These are phyloP conservation scores for Parauchenoglanis punctatus DNA, from an alignment of 2,797 vertebrate species.

Conservation along the genomic window DNA sequence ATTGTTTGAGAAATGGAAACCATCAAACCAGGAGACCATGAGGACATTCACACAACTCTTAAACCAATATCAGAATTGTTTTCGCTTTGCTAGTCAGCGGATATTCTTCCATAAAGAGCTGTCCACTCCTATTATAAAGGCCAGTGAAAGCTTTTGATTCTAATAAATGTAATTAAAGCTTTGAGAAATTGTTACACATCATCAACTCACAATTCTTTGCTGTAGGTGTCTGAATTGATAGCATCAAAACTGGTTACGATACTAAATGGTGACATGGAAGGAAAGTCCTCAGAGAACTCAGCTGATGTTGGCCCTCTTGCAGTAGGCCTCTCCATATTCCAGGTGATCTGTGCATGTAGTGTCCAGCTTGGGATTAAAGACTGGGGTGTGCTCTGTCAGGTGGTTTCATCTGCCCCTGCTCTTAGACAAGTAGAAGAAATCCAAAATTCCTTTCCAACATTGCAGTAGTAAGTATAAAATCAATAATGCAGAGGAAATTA, in stretches of 20 bases:
- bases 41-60: constrained; percentile 47
- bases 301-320: constrained; percentile 48
- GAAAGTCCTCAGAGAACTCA: neutral
- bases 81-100: rapidly evolving
- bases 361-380: constrained; percentile 58
- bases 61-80: rapidly evolving
- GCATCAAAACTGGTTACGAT: constrained; percentile 56
- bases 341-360: rapidly evolving
- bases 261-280: constrained; percentile 50
- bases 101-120: rapidly evolving
- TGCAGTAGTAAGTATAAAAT: constrained; percentile 57
- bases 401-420: constrained; percentile 56
- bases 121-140: neutral
- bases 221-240: constrained; percentile 64
- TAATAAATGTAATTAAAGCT: neutral
- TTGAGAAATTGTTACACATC: neutral
- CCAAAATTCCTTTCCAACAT: rapidly evolving
- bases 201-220: neutral
- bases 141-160: constrained; percentile 48
- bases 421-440: constrained; percentile 46
- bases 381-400: constrained; percentile 64
- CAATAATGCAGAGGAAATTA: neutral
- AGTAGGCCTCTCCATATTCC: constrained; percentile 67
- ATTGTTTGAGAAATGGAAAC: constrained; percentile 66
- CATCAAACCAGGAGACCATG: constrained; percentile 48